Percentiles rank a stretch among this genome's conserved stretches.
These are phyloP conservation scores for Liolophura sinensis DNA, from an alignment of 1,140 invertebrate genomes.

Conservation along the genomic window DNA sequence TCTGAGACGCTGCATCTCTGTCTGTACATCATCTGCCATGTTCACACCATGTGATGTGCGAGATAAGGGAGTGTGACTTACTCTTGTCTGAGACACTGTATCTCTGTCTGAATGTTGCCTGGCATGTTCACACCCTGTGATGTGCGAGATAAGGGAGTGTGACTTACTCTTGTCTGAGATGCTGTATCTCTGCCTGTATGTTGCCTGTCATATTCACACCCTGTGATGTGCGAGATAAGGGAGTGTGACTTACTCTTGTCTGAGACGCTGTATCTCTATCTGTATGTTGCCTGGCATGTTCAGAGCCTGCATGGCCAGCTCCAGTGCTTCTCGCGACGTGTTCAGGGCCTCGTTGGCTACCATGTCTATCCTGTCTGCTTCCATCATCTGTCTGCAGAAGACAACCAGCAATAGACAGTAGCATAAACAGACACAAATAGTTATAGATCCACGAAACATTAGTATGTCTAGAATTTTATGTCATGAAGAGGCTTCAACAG, in stretches of 20 bases:
- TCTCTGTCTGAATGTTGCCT: too few relatives aligned
- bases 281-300: constrained; percentile 73
- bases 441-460: not conserved
- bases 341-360: constrained; percentile 81
- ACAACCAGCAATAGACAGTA: not conserved
- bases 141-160: not conserved
- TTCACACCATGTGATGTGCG: too few relatives aligned
- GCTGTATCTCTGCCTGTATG: constrained; percentile 53
- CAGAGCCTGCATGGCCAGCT: constrained; percentile 79
- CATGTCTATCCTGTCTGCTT: constrained; percentile 76
- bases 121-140: too few relatives aligned
- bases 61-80: too few relatives aligned
- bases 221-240: not conserved
- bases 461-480: not conserved
- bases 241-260: constrained; percentile 35
- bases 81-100: too few relatives aligned
- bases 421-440: not conserved
- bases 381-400: constrained; percentile 66
- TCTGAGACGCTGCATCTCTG: too few relatives aligned
- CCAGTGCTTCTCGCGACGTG: constrained; percentile 78
- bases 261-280: constrained; percentile 51
- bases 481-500: not conserved
- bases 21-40: too few relatives aligned
- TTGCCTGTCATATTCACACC: constrained; percentile 71
- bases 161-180: constrained; percentile 44